Evolutionary conservation across 2,797 vertebrate genomes (phyloP).

Genomic region (Adelosebastes latens): DNA sequence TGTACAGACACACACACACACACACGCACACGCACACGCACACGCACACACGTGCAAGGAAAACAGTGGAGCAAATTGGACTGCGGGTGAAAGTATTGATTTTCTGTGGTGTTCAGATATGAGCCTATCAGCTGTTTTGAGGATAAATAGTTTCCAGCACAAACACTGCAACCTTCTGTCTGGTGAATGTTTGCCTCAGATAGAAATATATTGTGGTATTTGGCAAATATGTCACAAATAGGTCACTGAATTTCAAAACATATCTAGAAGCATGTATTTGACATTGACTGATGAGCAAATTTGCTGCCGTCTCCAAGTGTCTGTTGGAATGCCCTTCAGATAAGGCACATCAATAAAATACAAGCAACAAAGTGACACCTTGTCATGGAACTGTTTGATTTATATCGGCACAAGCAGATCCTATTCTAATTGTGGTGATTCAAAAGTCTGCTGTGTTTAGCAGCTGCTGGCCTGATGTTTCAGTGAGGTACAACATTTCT

Average conservation of each 20-base stretch:
- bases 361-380: neutral
- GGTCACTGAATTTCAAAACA: neutral
- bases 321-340: neutral
- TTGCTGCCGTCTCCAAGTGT: neutral
- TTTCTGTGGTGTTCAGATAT: conserved; percentile 21
- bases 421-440: neutral
- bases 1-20: neutral
- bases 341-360: neutral
- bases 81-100: conserved; percentile 47
- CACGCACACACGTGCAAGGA: neutral
- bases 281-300: neutral
- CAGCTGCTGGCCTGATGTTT: neutral
- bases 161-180: conserved; percentile 1
- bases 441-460: neutral
- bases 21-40: neutral
- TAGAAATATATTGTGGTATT: conserved; percentile 11
- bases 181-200: neutral
- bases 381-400: neutral
- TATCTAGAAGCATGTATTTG: conserved; percentile 4
- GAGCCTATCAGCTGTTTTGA: conserved; percentile 34
- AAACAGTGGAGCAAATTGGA: conserved; percentile 5
- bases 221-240: neutral
- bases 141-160: conserved; percentile 23
- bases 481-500: neutral
- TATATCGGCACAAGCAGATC: neutral